A percentile compares a stretch with the other conserved stretches of the same genome.
phyloP scores from a whole-genome alignment of 2,113 vertebrate species.

The Otis tarda region DNA sequence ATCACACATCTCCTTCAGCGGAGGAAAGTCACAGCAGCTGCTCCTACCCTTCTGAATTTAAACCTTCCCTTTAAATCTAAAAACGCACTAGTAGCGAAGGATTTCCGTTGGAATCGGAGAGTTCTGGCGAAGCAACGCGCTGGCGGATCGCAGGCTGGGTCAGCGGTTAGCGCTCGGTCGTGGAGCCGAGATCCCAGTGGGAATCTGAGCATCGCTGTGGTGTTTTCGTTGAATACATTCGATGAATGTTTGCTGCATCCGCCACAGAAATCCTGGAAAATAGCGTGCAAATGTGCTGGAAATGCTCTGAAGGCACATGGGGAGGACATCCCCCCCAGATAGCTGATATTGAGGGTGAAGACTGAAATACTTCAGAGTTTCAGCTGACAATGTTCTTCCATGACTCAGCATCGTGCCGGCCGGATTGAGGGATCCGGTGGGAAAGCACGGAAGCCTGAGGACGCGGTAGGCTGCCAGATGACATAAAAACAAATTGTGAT shows the following conservation, averaged over 20 bases:
- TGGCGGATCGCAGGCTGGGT: not conserved
- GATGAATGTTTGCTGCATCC: not conserved
- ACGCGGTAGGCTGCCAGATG: not conserved
- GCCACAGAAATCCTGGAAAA: not conserved
- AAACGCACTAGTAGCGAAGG: not conserved
- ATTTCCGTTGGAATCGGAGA: not conserved
- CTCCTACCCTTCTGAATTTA: not conserved
- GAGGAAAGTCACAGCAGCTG: not conserved
- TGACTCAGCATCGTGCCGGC: not conserved
- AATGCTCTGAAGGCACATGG: fast-evolving
- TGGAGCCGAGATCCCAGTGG: not conserved
- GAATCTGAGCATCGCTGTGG: fast-evolving
- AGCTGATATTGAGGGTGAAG: not conserved
- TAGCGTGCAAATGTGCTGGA: fast-evolving
- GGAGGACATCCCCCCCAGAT: not conserved
- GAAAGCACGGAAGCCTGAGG: not conserved
- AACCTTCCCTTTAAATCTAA: not conserved
- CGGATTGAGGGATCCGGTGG: not conserved
- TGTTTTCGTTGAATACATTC: not conserved
- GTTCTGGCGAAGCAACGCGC: not conserved
- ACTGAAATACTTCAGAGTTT: not conserved
- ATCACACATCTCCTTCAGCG: not conserved
- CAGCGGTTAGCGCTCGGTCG: not conserved
- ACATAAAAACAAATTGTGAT: not conserved
- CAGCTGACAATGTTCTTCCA: not conserved